Evolutionary conservation across 1,140 invertebrate genomes (phyloP).

Genomic region (Megalopta genalis): DNA sequence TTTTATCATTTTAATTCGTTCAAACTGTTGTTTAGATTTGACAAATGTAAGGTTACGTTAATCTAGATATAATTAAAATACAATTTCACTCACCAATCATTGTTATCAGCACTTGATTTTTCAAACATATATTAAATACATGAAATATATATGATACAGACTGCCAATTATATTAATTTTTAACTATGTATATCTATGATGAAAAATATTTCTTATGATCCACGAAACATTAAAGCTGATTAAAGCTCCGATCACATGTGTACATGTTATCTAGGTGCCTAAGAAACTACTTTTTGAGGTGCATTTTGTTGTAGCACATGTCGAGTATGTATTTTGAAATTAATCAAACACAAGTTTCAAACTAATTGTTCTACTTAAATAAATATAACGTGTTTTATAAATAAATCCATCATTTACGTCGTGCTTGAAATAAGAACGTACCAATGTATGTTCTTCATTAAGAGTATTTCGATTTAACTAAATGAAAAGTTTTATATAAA

Average conservation of each 20-base stretch:
- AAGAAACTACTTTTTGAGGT: not conserved
- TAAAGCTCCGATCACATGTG: conserved; percentile 71
- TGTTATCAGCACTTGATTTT: not conserved
- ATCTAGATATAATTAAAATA: not conserved
- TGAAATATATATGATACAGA: not conserved
- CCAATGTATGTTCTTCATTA: not conserved
- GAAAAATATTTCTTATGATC: not conserved
- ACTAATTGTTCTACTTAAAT: conserved; percentile 2
- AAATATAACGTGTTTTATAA: conserved; percentile 21
- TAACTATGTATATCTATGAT: conserved; percentile 72
- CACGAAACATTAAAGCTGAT: not conserved
- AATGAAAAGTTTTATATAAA: not conserved
- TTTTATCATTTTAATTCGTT: too few species aligned
- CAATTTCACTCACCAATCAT: not conserved
- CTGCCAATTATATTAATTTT: conserved; percentile 76
- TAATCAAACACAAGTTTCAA: not conserved
- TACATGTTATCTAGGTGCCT: conserved; percentile 44
- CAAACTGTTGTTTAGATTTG: not conserved
- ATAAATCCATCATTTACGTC: conserved; percentile 8
- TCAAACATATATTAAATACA: not conserved
- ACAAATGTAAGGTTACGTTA: not conserved
- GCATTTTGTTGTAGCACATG: not conserved
- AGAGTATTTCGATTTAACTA: not conserved
- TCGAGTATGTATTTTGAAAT: not conserved
- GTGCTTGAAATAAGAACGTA: conserved; percentile 26